A percentile compares a stretch with the other conserved stretches of the same genome.
phyloP scores from a whole-genome alignment of 2,888 invertebrate genomes.

The Orchesella flavescens region DNA sequence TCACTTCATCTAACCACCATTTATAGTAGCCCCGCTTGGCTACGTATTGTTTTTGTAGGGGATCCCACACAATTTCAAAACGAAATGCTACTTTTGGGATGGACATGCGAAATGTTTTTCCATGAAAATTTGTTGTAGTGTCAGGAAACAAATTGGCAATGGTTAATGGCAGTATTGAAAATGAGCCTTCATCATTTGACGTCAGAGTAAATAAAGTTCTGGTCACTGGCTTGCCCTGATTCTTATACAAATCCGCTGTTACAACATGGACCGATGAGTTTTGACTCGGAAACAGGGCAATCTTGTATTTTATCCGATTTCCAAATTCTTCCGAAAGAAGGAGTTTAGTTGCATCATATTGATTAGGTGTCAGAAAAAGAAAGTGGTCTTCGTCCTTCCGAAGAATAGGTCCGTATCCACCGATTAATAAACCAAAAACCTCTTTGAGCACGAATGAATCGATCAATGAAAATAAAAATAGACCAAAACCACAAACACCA shows the following conservation, averaged over 20 bases:
- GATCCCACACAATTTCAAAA: conserved; percentile 41
- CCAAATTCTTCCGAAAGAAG: conserved; percentile 46
- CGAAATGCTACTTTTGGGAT: conserved; percentile 38
- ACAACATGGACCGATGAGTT: neutral
- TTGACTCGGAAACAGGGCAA: neutral
- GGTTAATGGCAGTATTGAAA: neutral
- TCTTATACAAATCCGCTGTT: conserved; percentile 29
- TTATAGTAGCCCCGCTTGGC: conserved; percentile 37
- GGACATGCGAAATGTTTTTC: conserved; percentile 26
- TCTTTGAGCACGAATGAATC: neutral
- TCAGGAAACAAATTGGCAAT: conserved; percentile 44
- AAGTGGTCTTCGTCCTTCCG: conserved; percentile 61
- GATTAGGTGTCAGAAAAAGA: conserved; percentile 26
- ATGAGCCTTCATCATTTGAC: neutral
- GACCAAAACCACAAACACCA: neutral
- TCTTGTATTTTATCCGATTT: conserved; percentile 50
- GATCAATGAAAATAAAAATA: neutral
- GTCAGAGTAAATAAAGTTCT: no score
- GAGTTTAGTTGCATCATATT: neutral
- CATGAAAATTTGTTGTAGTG: conserved; percentile 32
- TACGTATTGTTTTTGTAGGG: neutral
- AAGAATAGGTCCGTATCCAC: conserved; percentile 31
- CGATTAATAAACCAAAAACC: conserved; percentile 31
- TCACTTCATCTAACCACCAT: conserved; percentile 43
- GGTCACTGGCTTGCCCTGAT: conserved; percentile 7